phyloP scores from a whole-genome alignment of 2,888 invertebrate genomes.

The Chloromyia formosa region DNA sequence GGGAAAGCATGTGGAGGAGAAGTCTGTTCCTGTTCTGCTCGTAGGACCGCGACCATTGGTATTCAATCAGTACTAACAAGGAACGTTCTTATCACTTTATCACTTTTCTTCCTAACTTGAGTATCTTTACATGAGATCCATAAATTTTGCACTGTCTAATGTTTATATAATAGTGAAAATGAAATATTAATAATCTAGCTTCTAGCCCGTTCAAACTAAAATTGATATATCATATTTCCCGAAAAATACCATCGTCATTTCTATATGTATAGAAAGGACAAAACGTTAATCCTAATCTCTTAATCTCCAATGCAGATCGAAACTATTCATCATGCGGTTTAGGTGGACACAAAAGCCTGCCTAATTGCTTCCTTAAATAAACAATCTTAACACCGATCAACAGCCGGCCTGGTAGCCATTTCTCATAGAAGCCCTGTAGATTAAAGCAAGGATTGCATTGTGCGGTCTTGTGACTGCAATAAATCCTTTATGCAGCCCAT shows the following conservation, averaged over 20 bases:
- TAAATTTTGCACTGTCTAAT: too few species aligned
- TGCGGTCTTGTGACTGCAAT: neutral
- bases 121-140: too few species aligned
- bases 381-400: conserved; percentile 20
- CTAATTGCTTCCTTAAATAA: conserved; percentile 40
- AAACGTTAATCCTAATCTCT: conserved; percentile 8
- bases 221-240: conserved; percentile 13
- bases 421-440: neutral
- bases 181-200: too few species aligned
- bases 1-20: too few species aligned
- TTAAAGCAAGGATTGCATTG: neutral
- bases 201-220: neutral
- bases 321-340: neutral
- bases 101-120: too few species aligned
- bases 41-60: too few species aligned
- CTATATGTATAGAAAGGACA: too few species aligned
- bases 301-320: neutral
- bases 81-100: too few species aligned
- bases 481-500: conserved; percentile 24
- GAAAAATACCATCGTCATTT: neutral
- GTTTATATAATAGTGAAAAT: too few species aligned
- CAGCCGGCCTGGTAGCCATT: conserved; percentile 6
- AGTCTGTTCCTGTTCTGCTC: too few species aligned
- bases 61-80: too few species aligned
- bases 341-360: neutral